Evolutionary conservation across 1,140 invertebrate genomes (phyloP), one percentile per base, ranked within the genome.

Genomic region (Drosophila erecta): DNA sequence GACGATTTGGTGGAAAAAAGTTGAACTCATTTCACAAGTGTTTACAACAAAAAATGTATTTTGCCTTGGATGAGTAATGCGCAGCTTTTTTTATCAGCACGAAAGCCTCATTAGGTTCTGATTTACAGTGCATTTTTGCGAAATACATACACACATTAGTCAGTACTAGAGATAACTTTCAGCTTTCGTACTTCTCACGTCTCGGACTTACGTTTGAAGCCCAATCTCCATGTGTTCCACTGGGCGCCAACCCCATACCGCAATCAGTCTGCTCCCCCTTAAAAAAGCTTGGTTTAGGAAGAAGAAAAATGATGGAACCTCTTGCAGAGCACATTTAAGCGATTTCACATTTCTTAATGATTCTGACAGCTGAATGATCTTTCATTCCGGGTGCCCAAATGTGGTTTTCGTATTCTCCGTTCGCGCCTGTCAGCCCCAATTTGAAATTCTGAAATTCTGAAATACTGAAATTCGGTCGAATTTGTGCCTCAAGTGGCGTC

Each of bases 361-460:
- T 84, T 87, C 78, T 87, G 83, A 87, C 83, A 87, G 83, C 83
- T 87, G 79, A 89, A 89, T 89, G 83, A 89, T 87, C 79, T 83
- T 84, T 79, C 79, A 87, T 79, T 86, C 44, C 70, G 49, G 73
- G 30, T 50, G 57, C 56, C 64, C 55, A 46, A 72, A 70, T 77
- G 46, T 70, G 58, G 58, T 73, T 67, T 58, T 79, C 57, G 56
- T 72, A 69, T 69, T 47, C 61, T 67, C 66, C 40, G 49, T 70
- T 67, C 62, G 62, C 65, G 70, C 55, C 46, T 73, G 70, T 72
- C 55, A 54, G 69, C 37, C 49, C 57, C 75, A 70, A 56, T 67
- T 41, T 47, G 60, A 57, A 35, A 69, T 76, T 76, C 57, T 7
- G 27, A 8, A 3, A 30, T 30, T 8, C 7, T 30, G 30, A 51